Evolutionary conservation across 2,888 invertebrate species (phyloP).

Genomic region (Tenthredo distinguenda): DNA sequence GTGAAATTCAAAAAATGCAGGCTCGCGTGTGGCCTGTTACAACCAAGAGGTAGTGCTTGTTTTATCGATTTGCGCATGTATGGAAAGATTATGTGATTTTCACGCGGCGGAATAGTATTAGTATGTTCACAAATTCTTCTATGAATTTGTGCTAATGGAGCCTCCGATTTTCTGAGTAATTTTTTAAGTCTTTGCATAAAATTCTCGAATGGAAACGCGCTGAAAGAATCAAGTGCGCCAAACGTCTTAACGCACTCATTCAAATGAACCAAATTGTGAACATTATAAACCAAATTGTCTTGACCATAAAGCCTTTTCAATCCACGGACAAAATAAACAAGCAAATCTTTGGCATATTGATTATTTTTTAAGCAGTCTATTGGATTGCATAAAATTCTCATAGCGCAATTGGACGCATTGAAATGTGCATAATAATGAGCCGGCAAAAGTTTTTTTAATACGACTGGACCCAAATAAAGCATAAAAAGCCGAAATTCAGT

Average conservation of each 20-base stretch:
- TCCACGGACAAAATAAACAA: slow-evolving; percentile 58
- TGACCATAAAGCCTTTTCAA: slow-evolving; percentile 44
- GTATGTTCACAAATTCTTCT: not conserved
- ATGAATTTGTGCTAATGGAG: slow-evolving; percentile 57
- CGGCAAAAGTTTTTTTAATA: slow-evolving; percentile 55
- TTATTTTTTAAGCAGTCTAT: slow-evolving; percentile 48
- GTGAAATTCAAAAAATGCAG: not conserved
- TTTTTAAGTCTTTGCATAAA: slow-evolving; percentile 57
- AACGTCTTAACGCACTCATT: slow-evolving; percentile 55
- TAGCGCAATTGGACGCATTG: slow-evolving; percentile 57
- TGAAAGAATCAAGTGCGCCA: slow-evolving; percentile 59
- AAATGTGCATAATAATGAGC: slow-evolving; percentile 58
- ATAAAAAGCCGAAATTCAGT: slow-evolving; percentile 58
- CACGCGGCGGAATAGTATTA: not conserved
- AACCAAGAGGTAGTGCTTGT: not conserved
- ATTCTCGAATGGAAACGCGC: slow-evolving; percentile 59
- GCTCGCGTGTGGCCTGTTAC: not conserved
- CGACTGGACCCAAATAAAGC: slow-evolving; percentile 59
- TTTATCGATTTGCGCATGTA: not conserved
- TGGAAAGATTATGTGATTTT: slow-evolving; percentile 3
- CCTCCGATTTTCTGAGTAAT: slow-evolving; percentile 53
- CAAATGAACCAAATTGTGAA: slow-evolving; percentile 61
- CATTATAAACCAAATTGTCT: slow-evolving; percentile 56
- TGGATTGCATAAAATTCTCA: slow-evolving; percentile 57
- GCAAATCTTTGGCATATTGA: slow-evolving; percentile 56